These are phyloP conservation scores for Pygoscelis antarcticus DNA, from an alignment of 2,113 vertebrate species.

Conservation along the genomic window DNA sequence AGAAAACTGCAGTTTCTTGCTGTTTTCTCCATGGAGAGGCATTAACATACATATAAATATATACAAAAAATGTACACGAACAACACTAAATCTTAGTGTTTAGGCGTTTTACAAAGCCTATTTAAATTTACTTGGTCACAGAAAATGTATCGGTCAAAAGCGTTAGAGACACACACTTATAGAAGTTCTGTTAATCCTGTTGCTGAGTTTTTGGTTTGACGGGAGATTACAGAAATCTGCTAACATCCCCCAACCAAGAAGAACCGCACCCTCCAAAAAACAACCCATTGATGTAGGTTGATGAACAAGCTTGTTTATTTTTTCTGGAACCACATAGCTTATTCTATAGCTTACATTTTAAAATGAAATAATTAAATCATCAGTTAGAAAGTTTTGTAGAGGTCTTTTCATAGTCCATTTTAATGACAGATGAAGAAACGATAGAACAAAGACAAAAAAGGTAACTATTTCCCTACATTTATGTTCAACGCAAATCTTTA, in stretches of 20 bases:
- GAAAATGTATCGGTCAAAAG: background rate
- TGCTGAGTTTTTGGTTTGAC: background rate
- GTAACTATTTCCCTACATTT: background rate
- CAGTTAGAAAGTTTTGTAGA: constrained; percentile 1
- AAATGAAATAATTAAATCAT: background rate
- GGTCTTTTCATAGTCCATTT: background rate
- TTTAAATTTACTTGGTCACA: background rate
- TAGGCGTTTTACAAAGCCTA: background rate
- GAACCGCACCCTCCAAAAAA: background rate
- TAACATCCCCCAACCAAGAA: background rate
- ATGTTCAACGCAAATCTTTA: background rate
- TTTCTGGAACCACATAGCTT: constrained; percentile 14
- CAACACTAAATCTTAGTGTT: background rate
- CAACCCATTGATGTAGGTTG: constrained; percentile 23
- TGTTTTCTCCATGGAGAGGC: background rate
- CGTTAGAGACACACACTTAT: background rate
- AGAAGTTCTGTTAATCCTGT: background rate
- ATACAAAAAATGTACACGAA: background rate
- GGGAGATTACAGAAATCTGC: background rate
- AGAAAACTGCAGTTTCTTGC: background rate
- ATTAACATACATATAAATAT: background rate
- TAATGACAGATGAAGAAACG: background rate
- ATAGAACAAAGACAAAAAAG: constrained; percentile 14
- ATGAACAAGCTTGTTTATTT: constrained; percentile 69
- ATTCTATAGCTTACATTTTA: constrained; percentile 35